These are phyloP conservation scores for Polietes domitor DNA, from an alignment of 2,888 invertebrate genomes.

Conservation along the genomic window DNA sequence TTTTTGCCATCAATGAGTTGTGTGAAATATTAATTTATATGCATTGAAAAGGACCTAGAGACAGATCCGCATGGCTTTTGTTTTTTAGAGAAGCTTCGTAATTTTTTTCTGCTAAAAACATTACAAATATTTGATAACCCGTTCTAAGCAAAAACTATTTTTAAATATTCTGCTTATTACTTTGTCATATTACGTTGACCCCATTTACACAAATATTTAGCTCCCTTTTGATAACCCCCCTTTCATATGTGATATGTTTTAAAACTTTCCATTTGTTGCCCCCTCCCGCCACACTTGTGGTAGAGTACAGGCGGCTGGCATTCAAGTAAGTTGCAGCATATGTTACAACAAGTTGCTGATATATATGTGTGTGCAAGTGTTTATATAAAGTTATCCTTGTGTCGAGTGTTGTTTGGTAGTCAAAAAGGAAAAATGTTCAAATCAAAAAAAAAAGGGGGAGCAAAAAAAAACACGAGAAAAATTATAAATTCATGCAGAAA, in stretches of 20 bases:
- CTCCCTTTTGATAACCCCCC: not conserved
- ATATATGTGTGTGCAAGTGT: too few relatives aligned
- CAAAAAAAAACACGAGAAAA: slow-evolving; percentile 14
- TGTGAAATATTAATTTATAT: too few relatives aligned
- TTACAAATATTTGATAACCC: too few relatives aligned
- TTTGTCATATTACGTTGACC: too few relatives aligned
- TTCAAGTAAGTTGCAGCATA: slow-evolving; percentile 30
- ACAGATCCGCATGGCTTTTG: too few relatives aligned
- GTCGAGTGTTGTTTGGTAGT: not conserved
- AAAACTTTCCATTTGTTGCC: not conserved
- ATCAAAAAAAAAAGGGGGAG: not conserved
- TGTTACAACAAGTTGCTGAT: slow-evolving; percentile 37
- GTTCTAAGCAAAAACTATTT: too few relatives aligned
- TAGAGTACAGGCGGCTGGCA: not conserved
- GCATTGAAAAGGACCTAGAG: too few relatives aligned
- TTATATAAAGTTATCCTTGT: slow-evolving; percentile 5
- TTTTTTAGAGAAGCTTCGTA: too few relatives aligned
- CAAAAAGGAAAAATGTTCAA: slow-evolving; percentile 7
- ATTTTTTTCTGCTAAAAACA: too few relatives aligned
- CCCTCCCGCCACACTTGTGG: not conserved
- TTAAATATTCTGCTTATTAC: too few relatives aligned
- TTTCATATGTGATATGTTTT: not conserved
- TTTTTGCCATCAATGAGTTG: too few relatives aligned
- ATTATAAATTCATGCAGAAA: slow-evolving; percentile 62
- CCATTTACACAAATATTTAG: too few relatives aligned